Evolutionary conservation across 2,797 vertebrate species (phyloP).

Genomic region (Yasuhikotakia modesta): DNA sequence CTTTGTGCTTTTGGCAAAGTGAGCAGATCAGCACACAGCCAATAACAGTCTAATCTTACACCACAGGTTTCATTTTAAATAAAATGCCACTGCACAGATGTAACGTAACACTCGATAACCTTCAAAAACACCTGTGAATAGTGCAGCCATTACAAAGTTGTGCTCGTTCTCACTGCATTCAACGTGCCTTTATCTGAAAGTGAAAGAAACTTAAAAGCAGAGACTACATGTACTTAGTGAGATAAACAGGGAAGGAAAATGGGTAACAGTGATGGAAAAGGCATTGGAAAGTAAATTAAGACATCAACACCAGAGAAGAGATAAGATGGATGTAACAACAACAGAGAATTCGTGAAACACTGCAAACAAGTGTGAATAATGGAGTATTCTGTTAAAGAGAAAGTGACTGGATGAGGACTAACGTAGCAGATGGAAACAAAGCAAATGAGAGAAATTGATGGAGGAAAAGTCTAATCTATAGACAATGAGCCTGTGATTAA

Average conservation of each 20-base stretch:
- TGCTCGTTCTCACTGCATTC: neutral
- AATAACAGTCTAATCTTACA: neutral
- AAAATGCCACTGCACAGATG: slow-evolving; percentile 13
- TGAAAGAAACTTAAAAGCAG: slow-evolving; percentile 32
- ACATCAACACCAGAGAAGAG: slow-evolving; percentile 13
- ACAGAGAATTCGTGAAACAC: slow-evolving; percentile 11
- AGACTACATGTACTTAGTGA: neutral
- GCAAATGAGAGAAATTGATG: neutral
- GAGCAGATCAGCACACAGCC: slow-evolving; percentile 1
- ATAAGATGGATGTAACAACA: slow-evolving; percentile 28
- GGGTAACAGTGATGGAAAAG: neutral
- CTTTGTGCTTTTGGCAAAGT: neutral
- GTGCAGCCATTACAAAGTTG: neutral
- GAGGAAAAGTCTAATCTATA: neutral
- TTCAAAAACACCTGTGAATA: slow-evolving; percentile 4
- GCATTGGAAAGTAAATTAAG: slow-evolving; percentile 16
- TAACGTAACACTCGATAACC: slow-evolving; percentile 32
- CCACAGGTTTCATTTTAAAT: neutral
- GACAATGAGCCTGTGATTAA: slow-evolving; percentile 18
- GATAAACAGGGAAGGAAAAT: neutral
- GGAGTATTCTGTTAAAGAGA: slow-evolving; percentile 14
- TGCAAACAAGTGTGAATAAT: slow-evolving; percentile 19
- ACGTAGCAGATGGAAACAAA: slow-evolving; percentile 3
- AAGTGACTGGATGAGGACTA: slow-evolving; percentile 3
- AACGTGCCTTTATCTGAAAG: slow-evolving; percentile 30